A percentile compares a stretch with the other conserved stretches of the same genome.
These are phyloP conservation scores for Lepus townsendii DNA, from an alignment of 2,797 vertebrate species.

Conservation along the genomic window DNA sequence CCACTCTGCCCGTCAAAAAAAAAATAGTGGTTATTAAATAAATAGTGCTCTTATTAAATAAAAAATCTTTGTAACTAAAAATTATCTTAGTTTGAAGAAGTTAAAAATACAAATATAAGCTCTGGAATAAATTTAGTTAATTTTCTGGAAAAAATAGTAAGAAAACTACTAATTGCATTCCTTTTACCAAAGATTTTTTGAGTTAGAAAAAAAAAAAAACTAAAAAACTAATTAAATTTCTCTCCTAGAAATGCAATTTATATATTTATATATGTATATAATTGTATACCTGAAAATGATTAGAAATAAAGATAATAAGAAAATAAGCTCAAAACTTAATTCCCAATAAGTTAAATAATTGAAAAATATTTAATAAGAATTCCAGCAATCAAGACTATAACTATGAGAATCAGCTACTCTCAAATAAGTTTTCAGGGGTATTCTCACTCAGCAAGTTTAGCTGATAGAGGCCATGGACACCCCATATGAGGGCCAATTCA, in stretches of 20 bases:
- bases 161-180: not conserved
- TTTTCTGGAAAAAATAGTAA: not conserved
- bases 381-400: not conserved
- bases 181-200: not conserved
- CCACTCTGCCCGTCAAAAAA: too few relatives aligned
- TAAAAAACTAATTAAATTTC: not conserved
- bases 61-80: not conserved
- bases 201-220: not conserved
- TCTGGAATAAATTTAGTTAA: not conserved
- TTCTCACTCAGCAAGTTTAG: too few relatives aligned
- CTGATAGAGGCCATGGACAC: too few relatives aligned
- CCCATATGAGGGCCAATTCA: too few relatives aligned
- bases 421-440: not conserved
- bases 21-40: not conserved
- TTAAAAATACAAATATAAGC: not conserved
- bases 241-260: conserved; percentile 1
- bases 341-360: not conserved
- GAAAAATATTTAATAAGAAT: not conserved
- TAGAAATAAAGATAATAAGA: conserved; percentile 29
- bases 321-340: not conserved
- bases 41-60: not conserved
- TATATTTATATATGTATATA: not conserved
- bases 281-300: not conserved
- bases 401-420: not conserved
- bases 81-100: conserved; percentile 1